Base-by-base conservation (phyloP, 92 coral and sea anemone species). In the Nematostella vectensis region DNA sequence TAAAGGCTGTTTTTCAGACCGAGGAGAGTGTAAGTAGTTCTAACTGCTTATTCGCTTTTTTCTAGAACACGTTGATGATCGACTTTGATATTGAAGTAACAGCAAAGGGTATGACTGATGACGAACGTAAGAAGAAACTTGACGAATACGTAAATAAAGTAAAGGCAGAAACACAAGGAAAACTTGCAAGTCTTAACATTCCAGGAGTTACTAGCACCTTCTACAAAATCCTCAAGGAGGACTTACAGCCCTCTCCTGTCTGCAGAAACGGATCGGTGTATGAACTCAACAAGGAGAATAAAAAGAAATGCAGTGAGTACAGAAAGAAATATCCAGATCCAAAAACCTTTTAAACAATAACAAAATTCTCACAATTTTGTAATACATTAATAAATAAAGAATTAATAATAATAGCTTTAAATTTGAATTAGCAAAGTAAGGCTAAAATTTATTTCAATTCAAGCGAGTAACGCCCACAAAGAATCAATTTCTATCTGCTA, bases 301-400 rank as follows among this genome's bases (percentile, higher is more conserved):
- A 1, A 0, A 50, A 59, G 18, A 65, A 67, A 76, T 88, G 96
- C 37, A 89, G 96, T 88, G 69, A 65, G 96, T 87, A 27, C n/a
- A n/a, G n/a, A n/a, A n/a, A n/a, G n/a, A n/a, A n/a, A n/a, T n/a
- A n/a, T n/a, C n/a, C n/a, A n/a, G n/a, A n/a, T n/a, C n/a, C n/a
- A n/a, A n/a, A n/a, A n/a, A n/a, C n/a, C n/a, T n/a, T n/a, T n/a
- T n/a, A n/a, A n/a, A n/a, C n/a, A n/a, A n/a, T n/a, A n/a, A n/a
- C n/a, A n/a, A n/a, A n/a, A n/a, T n/a, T n/a, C n/a, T n/a, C n/a
- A n/a, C n/a, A n/a, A n/a, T n/a, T n/a, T n/a, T n/a, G n/a, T n/a
- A n/a, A n/a, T n/a, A n/a, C n/a, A n/a, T n/a, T n/a, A n/a, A n/a
- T n/a, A n/a, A n/a, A n/a, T n/a, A n/a, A n/a, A n/a, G n/a, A n/a